Evolutionary conservation across 2,888 invertebrate genomes (phyloP).

Genomic region (Ophioninae sp.): DNA sequence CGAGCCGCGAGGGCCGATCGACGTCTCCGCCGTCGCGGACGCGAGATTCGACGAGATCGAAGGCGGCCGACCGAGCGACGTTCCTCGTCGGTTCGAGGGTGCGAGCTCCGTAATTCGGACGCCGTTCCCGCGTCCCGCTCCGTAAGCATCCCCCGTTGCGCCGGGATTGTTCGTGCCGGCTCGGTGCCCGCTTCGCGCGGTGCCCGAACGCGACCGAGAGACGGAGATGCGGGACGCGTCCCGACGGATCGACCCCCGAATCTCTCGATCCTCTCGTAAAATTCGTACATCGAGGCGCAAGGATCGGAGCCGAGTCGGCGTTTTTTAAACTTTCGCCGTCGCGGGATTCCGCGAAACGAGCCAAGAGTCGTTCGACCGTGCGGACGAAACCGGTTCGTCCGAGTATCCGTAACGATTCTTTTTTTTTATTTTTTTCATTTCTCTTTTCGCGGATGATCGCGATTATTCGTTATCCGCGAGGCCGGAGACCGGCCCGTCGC

Average conservation of each 20-base stretch:
- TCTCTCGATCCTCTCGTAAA: constrained; percentile 52
- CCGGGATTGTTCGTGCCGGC: constrained; percentile 55
- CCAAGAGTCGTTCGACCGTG: not conserved
- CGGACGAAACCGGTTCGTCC: not conserved
- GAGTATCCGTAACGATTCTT: no score
- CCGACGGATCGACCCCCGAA: constrained; percentile 49
- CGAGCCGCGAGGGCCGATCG: no score
- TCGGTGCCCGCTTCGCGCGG: constrained; percentile 51
- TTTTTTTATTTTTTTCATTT: no score
- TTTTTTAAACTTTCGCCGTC: constrained; percentile 8
- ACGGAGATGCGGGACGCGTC: constrained; percentile 20
- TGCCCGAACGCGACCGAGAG: constrained; percentile 28
- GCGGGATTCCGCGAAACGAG: not conserved
- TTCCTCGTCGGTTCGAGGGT: constrained; percentile 63
- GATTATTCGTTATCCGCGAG: not conserved
- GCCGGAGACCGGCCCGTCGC: no score
- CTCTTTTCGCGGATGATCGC: no score
- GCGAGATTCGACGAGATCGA: no score
- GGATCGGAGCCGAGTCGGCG: constrained; percentile 8
- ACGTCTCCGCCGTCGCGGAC: no score
- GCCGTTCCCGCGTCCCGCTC: constrained; percentile 40
- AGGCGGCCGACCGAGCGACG: no score
- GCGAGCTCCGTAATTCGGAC: constrained; percentile 68
- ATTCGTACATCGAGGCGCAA: constrained; percentile 29
- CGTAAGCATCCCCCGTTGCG: constrained; percentile 27